Base-by-base conservation (phyloP, 2,797 vertebrate genomes). In the Coendou prehensilis region DNA sequence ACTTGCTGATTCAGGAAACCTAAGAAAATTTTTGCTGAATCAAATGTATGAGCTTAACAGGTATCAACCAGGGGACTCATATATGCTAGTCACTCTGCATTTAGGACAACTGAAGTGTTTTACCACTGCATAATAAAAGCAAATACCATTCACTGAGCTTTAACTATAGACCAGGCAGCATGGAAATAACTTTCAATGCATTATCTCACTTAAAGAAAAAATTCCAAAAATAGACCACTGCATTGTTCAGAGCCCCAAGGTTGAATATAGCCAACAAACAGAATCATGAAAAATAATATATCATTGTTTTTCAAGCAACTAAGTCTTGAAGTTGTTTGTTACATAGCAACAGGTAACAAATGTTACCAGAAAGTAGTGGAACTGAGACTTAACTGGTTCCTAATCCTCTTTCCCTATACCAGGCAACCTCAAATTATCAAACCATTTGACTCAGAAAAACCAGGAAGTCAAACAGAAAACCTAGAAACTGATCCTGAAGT, bases 131-230 rank as follows among this genome's bases (percentile, higher is more conserved):
- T 41, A 73, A 50, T 28, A 82, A 54, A 85, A 85, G 50, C 47
- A 90, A 87, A 69, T 10, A 90, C 11, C 33, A 91, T 71, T 87
- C 64, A 59, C 6, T 93, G 26, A 93, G 63, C 52, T 67, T 41
- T 86, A 96, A 61, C 26, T 69, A 76, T 59, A 23, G 64, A n/a
- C n/a, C 81, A 41, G 57, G 15, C 30, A 56, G 50, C 41, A 33
- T 28, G 17, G 59, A 87, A 85, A 71, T 92, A 95, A 93, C 54
- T 82, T 85, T 80, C 78, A 88, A 85, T 54, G 28, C 54, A 81
- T 86, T 69, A 73, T 33, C 26, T 87, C 61, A 84, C 93, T 91
- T 94, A 87, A 95, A 93, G 56, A 97, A 71, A 94, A 73, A 87
- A 6, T 92, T 47, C 52, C 75, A 56, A 89, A 90, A 92, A 57